Percentiles rank a stretch among this genome's conserved stretches.
These are phyloP conservation scores for Gila robusta DNA, from an alignment of 2,797 vertebrate species.

Conservation along the genomic window DNA sequence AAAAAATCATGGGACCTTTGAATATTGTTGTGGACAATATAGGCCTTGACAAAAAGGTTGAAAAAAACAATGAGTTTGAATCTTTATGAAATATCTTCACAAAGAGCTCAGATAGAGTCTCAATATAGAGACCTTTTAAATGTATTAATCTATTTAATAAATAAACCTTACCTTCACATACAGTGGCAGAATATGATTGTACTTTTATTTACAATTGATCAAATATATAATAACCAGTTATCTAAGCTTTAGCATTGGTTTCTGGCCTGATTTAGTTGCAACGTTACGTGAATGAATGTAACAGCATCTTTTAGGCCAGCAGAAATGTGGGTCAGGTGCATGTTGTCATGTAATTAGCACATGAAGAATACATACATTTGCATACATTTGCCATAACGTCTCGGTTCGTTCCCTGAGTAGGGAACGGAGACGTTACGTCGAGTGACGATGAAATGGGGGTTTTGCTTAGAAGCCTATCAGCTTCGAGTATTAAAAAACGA, in stretches of 20 bases:
- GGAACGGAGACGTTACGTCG: too few species aligned
- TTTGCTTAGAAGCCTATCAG: too few species aligned
- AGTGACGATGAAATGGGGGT: too few species aligned
- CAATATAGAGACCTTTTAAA: not conserved
- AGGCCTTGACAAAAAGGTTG: not conserved
- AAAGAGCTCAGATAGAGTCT: not conserved
- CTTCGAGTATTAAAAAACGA: too few species aligned
- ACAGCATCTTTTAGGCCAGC: slow-evolving; percentile 7
- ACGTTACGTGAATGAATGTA: not conserved
- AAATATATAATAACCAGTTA: not conserved
- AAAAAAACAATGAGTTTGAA: not conserved
- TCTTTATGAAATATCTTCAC: too few species aligned
- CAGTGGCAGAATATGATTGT: not conserved
- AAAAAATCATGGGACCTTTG: not conserved
- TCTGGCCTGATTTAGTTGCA: not conserved
- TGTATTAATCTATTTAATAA: too few species aligned
- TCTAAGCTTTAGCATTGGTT: not conserved
- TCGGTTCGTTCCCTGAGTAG: too few species aligned
- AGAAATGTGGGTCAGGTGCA: slow-evolving; percentile 25
- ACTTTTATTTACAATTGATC: not conserved
- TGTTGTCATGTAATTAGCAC: slow-evolving; percentile 2
- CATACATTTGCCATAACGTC: not conserved
- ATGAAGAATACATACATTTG: not conserved
- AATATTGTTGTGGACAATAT: not conserved
- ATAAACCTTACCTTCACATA: not conserved